Conservation (phyloP, 2,797 vertebrate species). For the Coracias cyanogaster region DNA sequence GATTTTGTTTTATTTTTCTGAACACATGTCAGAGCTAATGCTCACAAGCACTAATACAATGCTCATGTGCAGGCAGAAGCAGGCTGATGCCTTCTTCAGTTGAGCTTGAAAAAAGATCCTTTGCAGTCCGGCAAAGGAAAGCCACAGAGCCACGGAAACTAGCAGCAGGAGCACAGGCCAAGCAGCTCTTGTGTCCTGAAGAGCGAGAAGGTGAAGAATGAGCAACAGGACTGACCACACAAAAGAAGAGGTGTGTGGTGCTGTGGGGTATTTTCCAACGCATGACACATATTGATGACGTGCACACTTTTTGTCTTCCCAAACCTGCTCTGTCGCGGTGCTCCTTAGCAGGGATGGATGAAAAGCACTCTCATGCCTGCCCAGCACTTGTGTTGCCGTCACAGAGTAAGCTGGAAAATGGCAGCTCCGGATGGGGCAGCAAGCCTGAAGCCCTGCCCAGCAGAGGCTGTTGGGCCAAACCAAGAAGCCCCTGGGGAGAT, state of each 20-base stretch:
- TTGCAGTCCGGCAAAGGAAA: not conserved
- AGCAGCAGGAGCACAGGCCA: not conserved
- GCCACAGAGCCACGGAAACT: not conserved
- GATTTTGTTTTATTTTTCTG: not conserved
- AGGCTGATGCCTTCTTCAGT: not conserved
- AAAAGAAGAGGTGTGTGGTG: not conserved
- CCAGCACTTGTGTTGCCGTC: not conserved
- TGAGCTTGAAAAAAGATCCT: not conserved
- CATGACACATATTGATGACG: no score
- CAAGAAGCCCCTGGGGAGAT: not conserved
- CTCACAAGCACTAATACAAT: not conserved
- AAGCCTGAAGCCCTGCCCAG: not conserved
- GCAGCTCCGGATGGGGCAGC: not conserved
- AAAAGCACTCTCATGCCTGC: not conserved
- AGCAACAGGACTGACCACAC: not conserved
- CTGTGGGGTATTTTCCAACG: not conserved
- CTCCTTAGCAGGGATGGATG: not conserved
- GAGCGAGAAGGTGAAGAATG: no score
- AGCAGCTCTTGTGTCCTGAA: no score
- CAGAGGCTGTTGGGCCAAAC: not conserved
- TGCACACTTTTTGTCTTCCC: no score
- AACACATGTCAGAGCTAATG: not conserved
- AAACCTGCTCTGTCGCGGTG: not conserved
- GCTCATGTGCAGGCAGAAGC: no score
- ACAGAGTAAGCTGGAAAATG: not conserved